Evolutionary conservation across 2,888 invertebrate species (phyloP).

Genomic region (Tetragnatha montana): DNA sequence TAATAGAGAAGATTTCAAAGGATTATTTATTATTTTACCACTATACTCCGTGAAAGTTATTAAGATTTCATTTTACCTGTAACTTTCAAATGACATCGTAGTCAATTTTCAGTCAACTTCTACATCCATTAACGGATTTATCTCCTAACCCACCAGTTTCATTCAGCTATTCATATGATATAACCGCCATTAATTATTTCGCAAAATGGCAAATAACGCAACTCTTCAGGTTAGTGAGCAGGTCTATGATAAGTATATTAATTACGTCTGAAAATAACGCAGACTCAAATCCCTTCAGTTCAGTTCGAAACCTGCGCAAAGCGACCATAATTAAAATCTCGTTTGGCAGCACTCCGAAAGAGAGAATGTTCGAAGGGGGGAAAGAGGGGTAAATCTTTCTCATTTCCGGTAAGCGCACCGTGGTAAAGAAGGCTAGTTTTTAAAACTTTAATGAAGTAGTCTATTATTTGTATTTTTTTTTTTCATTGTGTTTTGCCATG

Average conservation of each 20-base stretch:
- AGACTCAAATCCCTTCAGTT: constrained; percentile 2
- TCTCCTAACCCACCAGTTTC: no score
- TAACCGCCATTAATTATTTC: neutral
- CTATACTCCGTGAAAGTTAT: no score
- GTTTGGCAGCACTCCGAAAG: constrained; percentile 22
- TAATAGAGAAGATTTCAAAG: no score
- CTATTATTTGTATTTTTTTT: neutral
- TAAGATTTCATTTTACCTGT: no score
- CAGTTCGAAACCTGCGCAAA: constrained; percentile 4
- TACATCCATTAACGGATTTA: no score
- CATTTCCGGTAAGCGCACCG: constrained; percentile 17
- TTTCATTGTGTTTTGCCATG: neutral
- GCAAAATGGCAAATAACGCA: neutral
- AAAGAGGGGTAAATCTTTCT: constrained; percentile 7
- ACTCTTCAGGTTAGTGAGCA: neutral
- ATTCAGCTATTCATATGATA: no score
- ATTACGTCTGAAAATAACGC: neutral
- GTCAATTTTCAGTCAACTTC: no score
- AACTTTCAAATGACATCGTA: no score
- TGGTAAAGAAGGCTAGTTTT: neutral
- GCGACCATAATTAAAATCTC: constrained; percentile 34
- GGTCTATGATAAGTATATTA: neutral
- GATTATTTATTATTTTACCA: no score
- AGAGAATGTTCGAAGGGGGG: neutral
- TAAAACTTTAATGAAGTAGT: constrained; percentile 22